Base-by-base conservation (phyloP, 2,797 vertebrate genomes). In the Aldrovandia affinis region DNA sequence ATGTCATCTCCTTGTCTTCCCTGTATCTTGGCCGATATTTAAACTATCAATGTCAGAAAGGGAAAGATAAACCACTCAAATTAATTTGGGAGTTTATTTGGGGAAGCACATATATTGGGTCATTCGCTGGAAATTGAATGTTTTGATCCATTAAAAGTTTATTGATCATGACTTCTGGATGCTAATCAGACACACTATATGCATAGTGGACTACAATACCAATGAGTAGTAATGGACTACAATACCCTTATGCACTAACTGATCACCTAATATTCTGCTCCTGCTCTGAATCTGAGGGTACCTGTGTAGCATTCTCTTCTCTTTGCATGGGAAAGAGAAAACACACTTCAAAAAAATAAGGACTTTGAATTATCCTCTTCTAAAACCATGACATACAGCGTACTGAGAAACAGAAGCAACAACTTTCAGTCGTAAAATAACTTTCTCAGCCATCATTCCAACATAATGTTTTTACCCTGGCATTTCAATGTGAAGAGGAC, bases 231-330 rank as follows among this genome's bases (percentile, higher is more conserved):
- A 77, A n/a, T 15, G 55, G 10, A 57, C 18, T 14, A 77, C 42
- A 47, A 77, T n/a, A 25, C 39, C 39, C 9, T 42, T 12, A 47
- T 47, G n/a, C 68, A 73, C 42, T 77, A 25, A 36, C 39, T 36
- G 20, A 84, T 91, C 94, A 96, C 95, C 95, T 95, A 80, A 92
- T 83, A n/a, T 95, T 93, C 42, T 94, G 92, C 10, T 95, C 92
- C 55, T 84, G 42, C 0, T 93, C 92, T 0, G 90, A 86, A 81
- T 92, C 92, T 12, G 89, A 91, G 10, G 93, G 94, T 59, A 94
- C 94, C 85, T 93, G 92, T 12, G 93, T 92, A 63, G 94, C 92
- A 84, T 92, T 90, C 30, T 94, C 94, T 88, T 94, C 91, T 92
- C 95, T 95, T 90, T 78, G 81, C 50, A 82, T 63, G 54, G 20